Evolutionary conservation across 2,797 vertebrate species (phyloP), one percentile per base, ranked within the genome.

Genomic region (Cyclura pinguis): DNA sequence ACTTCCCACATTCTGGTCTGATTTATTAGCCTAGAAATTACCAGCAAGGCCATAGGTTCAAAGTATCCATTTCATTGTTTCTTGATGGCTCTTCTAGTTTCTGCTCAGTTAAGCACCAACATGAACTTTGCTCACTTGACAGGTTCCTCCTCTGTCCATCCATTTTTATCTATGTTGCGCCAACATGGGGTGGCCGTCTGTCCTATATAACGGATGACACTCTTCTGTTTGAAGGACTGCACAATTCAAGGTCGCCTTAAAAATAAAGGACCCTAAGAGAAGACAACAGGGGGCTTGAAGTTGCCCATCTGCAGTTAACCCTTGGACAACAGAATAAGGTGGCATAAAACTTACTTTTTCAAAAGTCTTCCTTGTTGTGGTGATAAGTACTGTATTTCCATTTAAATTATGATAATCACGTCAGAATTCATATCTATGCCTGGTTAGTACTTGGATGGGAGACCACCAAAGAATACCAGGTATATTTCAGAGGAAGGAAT

Each of bases 21-120:
- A 85, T 90, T 90, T 85, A 89, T 80, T 80, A 86, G 35, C 84
- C 69, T 57, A 86, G 64, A 86, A 86, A 80, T 85, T 80, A 85
- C 85, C 89, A 81, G 67, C 35, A 90, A 50, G 57, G 81, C 80
- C 57, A 84, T 22, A 52, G 76, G 22, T 74, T 86, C 67, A 86
- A 55, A 10, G 29, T 64, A 64, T 81, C 80, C 32, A 27, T 86
- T 82, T 82, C 69, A 9, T 24, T 13, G 12, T 57, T 86, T 18
- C 50, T 47, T 32, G 67, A 73, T 73, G 42, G 16, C 72, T 86
- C 55, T 52, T 90, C 35, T n/a, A 73, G 22, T 52, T 50, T 29
- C 55, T 82, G 20, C 22, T 86, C 85, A 62, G 57, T 52, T 38
- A 73, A 67, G 35, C 32, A 76, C 16, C 20, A 55, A 42, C 38